phyloP scores from a whole-genome alignment of 2,888 invertebrate species.

The Tupiocoris notatus region DNA sequence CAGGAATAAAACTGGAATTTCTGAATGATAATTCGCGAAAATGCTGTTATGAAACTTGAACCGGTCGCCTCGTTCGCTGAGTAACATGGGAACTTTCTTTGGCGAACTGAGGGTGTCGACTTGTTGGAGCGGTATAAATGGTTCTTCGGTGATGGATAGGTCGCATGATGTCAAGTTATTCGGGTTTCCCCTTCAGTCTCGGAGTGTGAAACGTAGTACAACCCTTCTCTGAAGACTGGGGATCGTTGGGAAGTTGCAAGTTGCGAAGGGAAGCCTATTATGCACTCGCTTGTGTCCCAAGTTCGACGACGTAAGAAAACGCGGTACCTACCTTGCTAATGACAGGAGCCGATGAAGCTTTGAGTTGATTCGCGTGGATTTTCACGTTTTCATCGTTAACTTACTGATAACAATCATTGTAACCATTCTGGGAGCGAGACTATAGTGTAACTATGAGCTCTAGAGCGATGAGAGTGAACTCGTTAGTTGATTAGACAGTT shows the following conservation, averaged over 20 bases:
- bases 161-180: too few species aligned
- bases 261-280: neutral
- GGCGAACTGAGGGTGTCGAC: neutral
- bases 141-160: neutral
- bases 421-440: neutral
- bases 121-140: neutral
- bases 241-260: neutral
- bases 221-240: neutral
- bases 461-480: neutral
- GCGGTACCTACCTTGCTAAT: neutral
- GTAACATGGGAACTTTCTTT: neutral
- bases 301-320: neutral
- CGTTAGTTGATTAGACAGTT: neutral
- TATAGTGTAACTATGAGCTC: neutral
- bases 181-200: neutral
- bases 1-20: too few species aligned
- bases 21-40: neutral
- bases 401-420: neutral
- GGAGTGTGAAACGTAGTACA: neutral
- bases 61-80: neutral
- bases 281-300: neutral
- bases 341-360: neutral
- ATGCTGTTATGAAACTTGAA: neutral
- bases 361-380: neutral
- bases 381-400: neutral